Evolutionary conservation across 2,888 invertebrate genomes (phyloP), one percentile per base, ranked within the genome.

Genomic region (Eupithecia subfuscata): DNA sequence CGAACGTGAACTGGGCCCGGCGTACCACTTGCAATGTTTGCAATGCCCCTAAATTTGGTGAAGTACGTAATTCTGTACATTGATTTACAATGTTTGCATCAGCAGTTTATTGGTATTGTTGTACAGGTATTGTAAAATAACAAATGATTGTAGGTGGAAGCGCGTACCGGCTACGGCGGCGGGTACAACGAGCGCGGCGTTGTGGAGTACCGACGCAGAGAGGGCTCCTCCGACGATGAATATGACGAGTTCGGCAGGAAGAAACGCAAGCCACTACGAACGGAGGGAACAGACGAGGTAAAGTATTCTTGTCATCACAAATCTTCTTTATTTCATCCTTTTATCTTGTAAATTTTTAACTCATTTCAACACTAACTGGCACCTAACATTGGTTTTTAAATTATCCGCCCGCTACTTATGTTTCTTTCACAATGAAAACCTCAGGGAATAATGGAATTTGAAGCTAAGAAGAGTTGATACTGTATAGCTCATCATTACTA

Each of bases 1-100:
- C 99, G n/a, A 99, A 99, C 92, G 99, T 99, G 16, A 99, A 99
- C 92, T 99, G 99, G 99, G 99, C 99, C 37, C 96, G 99, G 80
- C 96, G 99, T 74, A 97, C 97, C 87, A 98, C 98, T 73, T 99
- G 99, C 93, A 99, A 99, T 92, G 98, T 99, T 95, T 99, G 99
- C 92, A 99, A 99, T 95, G 98, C 99, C 7, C 99, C 99, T 0
- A 99, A 99, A 93, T 98, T 98, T 90, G 98, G 98, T 25, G 99
- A 99, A 93, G 97, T 98, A 77, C 97, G 98, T 83, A 75, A 71
- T 56, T 64, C 64, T 69, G 12, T 9, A 22, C 11, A 43, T 43
- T 43, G 37, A 7, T 69, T 73, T 67, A 14, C 25, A 16, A 16
- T 37, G 30, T n/a, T n/a, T 22, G 67, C 6, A 74, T 67, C 45